Percentiles rank a stretch among this genome's conserved stretches.
phyloP scores from a whole-genome alignment of 1,140 invertebrate genomes.

The roundworm (Caenorhabditis elegans) region DNA sequence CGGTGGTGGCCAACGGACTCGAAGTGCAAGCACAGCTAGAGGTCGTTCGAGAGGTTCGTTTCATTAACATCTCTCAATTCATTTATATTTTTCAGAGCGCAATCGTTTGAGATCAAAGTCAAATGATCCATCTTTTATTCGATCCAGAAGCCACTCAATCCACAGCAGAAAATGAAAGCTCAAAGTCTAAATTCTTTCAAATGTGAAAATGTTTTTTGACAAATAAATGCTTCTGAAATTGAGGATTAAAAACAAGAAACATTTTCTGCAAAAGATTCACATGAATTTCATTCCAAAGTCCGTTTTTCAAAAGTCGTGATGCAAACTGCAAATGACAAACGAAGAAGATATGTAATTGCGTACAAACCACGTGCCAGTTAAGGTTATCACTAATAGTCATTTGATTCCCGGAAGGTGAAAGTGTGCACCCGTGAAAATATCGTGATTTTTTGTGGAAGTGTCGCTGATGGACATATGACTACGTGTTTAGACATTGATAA shows the following conservation, averaged over 20 bases:
- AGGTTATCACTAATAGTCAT: neutral
- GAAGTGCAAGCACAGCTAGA: neutral
- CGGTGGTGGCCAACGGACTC: neutral
- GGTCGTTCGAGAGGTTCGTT: neutral
- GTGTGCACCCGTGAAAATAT: conserved; percentile 10
- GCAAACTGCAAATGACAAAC: neutral
- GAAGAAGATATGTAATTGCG: neutral
- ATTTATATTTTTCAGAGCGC: neutral
- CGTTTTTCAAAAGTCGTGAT: neutral
- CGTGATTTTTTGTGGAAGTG: neutral
- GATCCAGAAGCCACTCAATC: neutral
- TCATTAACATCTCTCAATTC: too few species aligned
- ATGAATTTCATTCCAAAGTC: neutral
- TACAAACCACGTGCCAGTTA: neutral
- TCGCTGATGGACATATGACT: neutral
- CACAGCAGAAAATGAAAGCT: neutral
- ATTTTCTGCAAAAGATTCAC: neutral
- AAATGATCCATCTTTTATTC: neutral
- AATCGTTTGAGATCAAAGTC: neutral
- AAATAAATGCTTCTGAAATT: neutral
- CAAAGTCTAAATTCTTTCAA: neutral
- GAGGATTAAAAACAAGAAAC: neutral
- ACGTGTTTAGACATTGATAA: too few species aligned
- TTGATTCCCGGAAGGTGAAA: conserved; percentile 18
- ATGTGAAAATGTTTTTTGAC: neutral